These are phyloP conservation scores for Globia sparganii DNA, from an alignment of 2,888 invertebrate species.

Conservation along the genomic window DNA sequence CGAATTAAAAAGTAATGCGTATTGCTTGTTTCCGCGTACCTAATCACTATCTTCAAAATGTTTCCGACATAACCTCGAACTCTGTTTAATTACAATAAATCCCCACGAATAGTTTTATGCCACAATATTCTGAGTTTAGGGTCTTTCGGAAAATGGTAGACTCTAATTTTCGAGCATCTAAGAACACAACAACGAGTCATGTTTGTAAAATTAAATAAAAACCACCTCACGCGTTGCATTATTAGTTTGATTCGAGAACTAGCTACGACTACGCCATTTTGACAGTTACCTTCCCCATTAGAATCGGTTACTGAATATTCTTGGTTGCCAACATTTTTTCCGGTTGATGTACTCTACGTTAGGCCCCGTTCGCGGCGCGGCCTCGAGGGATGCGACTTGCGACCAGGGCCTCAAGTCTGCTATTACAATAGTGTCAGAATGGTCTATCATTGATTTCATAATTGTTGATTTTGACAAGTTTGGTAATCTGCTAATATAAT, in stretches of 20 bases:
- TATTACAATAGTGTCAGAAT: too few relatives aligned
- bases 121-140: neutral
- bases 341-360: neutral
- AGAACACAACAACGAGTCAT: neutral
- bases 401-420: too few relatives aligned
- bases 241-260: neutral
- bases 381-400: neutral
- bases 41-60: neutral
- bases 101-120: neutral
- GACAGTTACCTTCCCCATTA: neutral
- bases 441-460: too few relatives aligned
- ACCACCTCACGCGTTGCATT: neutral
- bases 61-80: neutral
- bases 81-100: neutral
- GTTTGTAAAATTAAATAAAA: neutral
- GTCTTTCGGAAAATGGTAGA: neutral
- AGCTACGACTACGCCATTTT: neutral
- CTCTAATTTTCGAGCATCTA: neutral
- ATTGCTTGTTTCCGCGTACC: neutral
- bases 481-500: too few relatives aligned
- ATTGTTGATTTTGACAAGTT: too few relatives aligned
- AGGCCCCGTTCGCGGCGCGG: too few relatives aligned
- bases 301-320: neutral
- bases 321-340: neutral
- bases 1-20: neutral